A percentile compares a stretch with the other conserved stretches of the same genome.
Evolutionary conservation across 2,888 invertebrate genomes (phyloP).

Genomic region (Polylopha cassiicola): DNA sequence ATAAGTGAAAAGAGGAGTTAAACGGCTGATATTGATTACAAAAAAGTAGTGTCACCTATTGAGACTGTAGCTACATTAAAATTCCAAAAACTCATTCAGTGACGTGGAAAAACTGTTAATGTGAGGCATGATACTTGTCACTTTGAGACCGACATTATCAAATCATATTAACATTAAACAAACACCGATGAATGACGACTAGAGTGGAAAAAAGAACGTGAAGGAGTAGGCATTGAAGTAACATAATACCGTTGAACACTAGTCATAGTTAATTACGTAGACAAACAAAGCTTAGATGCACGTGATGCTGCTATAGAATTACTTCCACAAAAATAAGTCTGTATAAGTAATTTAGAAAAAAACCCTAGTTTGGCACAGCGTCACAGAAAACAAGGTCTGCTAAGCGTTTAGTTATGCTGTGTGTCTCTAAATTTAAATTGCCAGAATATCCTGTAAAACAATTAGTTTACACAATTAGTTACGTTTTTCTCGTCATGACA

Average conservation of each 20-base stretch:
- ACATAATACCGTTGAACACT: constrained; percentile 56
- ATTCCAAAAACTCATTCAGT: too few species aligned
- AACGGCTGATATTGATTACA: too few species aligned
- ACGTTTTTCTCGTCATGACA: too few species aligned
- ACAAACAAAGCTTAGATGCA: constrained; percentile 53
- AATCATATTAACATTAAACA: constrained; percentile 43
- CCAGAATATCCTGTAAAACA: too few species aligned
- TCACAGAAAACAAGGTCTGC: too few species aligned
- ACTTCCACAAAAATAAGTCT: constrained; percentile 29
- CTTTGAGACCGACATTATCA: constrained; percentile 39
- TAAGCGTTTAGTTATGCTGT: too few species aligned
- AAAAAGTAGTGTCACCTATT: too few species aligned
- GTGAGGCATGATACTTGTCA: constrained; percentile 17
- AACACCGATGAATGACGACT: constrained; percentile 31
- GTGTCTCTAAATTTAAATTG: too few species aligned
- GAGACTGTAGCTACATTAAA: too few species aligned
- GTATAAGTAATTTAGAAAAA: constrained; percentile 10
- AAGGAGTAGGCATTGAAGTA: constrained; percentile 26
- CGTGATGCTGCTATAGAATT: constrained; percentile 51
- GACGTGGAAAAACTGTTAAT: constrained; percentile 8
- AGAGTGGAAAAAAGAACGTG: constrained; percentile 29
- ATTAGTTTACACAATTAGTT: too few species aligned
- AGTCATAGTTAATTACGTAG: constrained; percentile 53
- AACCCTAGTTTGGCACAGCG: too few species aligned
- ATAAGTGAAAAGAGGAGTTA: too few species aligned